Conservation (phyloP, 2,888 invertebrate genomes). For the Eupeodes luniger region DNA sequence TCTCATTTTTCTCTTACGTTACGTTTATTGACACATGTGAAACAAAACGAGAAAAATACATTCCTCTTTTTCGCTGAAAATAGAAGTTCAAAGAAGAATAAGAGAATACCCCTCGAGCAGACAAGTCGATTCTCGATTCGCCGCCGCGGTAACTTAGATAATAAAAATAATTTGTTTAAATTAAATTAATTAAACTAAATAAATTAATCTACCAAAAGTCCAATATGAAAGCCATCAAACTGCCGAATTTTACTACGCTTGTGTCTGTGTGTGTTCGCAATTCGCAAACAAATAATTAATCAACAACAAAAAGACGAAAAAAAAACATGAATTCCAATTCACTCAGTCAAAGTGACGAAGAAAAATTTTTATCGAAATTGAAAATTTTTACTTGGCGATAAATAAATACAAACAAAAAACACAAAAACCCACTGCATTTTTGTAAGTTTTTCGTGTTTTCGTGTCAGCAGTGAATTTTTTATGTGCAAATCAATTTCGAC, state of each 20-base stretch:
- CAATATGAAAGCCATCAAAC: conserved; percentile 4
- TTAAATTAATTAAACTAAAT: not conserved
- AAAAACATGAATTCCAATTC: conserved; percentile 49
- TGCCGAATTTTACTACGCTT: not conserved
- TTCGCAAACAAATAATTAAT: conserved; percentile 15
- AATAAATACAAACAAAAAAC: not conserved
- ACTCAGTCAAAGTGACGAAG: conserved; percentile 47
- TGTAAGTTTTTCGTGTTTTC: conserved; percentile 10
- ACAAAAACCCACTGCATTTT: not conserved
- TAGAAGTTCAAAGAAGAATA: not conserved
- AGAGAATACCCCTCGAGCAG: conserved; percentile 37
- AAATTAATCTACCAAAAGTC: not conserved
- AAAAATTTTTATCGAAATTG: conserved; percentile 26
- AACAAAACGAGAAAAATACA: not conserved
- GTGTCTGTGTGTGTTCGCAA: not conserved
- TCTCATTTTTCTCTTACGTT: conserved; percentile 1
- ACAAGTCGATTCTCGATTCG: conserved; percentile 11
- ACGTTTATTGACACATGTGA: not conserved
- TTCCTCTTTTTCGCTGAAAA: conserved; percentile 26
- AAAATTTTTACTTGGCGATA: conserved; percentile 26
- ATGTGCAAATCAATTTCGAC: not conserved
- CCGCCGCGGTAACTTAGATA: conserved; percentile 40
- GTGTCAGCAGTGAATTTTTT: not conserved
- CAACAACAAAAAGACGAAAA: conserved; percentile 4
- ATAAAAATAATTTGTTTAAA: conserved; percentile 9